Evolutionary conservation across 1,140 invertebrate genomes (phyloP), one percentile per base, ranked within the genome.

Genomic region (Pristionchus pacificus): DNA sequence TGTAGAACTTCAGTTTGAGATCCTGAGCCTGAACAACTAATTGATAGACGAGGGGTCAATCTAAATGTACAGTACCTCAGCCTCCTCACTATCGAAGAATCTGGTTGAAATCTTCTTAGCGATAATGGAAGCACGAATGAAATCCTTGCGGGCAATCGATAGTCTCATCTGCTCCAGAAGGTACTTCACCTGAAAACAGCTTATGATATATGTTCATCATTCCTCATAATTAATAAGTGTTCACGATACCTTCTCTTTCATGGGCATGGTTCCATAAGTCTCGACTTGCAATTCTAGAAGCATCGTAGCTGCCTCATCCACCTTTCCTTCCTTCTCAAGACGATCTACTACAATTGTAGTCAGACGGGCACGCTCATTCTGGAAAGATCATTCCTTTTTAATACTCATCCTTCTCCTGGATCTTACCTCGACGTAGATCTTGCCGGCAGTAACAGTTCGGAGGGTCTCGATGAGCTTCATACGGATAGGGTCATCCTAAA

Each of bases 191-290:
- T 80, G 25, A 71, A 79, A 58, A 2, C 32, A 89, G 88, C 87
- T 98, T 99, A 85, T 99, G 96, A 70, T 91, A 88, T 84, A 93
- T 93, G 65, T 97, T 92, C 96, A 99, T 99, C 0, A 94, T 97
- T 19, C 97, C 97, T n/a, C n/a, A n/a, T n/a, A n/a, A n/a, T n/a
- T n/a, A n/a, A n/a, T n/a, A n/a, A n/a, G n/a, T n/a, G n/a, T n/a
- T n/a, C n/a, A n/a, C n/a, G n/a, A 2, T 32, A 89, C 88, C 87
- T 98, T 99, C 85, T 99, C 96, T 70, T 91, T 88, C 84, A 93
- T 93, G 65, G 97, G 92, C 96, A 99, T 99, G 0, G 95, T 97
- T 19, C 97, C 97, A 86, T 96, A 98, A 0, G 96, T 99, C 87
- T 99, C 97, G 55, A 88, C 87, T 87, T 98, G 96, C 15, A 98